Base-by-base conservation (phyloP, 2,113 vertebrate species). In the Gorsachius goisagi region DNA sequence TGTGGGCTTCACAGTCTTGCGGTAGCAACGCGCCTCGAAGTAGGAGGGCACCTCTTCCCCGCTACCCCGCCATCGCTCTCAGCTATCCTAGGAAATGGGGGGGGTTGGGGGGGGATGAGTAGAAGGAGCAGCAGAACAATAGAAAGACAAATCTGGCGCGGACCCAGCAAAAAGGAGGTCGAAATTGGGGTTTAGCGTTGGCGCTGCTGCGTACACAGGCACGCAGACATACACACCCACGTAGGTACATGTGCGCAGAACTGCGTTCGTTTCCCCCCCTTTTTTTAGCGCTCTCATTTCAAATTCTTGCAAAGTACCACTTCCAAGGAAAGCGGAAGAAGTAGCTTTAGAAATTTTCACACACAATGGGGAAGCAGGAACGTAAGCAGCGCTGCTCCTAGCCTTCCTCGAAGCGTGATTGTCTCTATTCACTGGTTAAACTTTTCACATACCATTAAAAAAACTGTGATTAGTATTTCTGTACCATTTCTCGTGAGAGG, bases 141-240 rank as follows among this genome's bases (percentile, higher is more conserved):
- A 23, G 73, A 39, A 79, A 39, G 47, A 8, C 32, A 24, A 84
- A 44, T 33, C 30, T 9, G 6, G 26, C 1, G 0, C 22, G 45
- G 35, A 4, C 35, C 80, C 75, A 63, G 47, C 20, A n/a, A 9
- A 24, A 9, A 27, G 58, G n/a, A 68, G 45, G 23, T 39, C 33
- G 32, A 16, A 27, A 6, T 7, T 28, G 21, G 11, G 12, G 8
- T 15, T 37, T 30, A 21, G 55, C 3, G 28, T 28, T 44, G 82
- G 0, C 2, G 0, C 30, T 5, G 72, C 50, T 8, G 44, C 2
- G 53, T 20, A 3, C 19, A 0, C 17, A 3, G 24, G 35, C 50
- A 12, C 2, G 0, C 6, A 0, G 23, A 6, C 41, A 2, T 3
- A 8, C 14, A 1, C 6, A 1, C 39, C 39, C 39, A 41, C 6